These are phyloP conservation scores for Philopedon plagiatum DNA, from an alignment of 2,888 invertebrate species.

Conservation along the genomic window DNA sequence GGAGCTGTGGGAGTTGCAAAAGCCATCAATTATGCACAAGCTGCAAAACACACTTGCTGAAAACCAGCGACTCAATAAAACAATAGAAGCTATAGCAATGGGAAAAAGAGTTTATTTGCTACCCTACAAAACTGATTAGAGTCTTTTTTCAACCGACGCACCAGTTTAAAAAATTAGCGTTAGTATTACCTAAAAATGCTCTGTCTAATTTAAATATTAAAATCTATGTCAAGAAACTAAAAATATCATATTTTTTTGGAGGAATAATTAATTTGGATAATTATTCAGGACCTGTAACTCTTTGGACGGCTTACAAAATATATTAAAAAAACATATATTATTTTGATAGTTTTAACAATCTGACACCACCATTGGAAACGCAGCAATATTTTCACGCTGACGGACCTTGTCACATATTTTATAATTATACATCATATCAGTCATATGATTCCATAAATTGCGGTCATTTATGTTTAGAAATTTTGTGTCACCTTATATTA, in stretches of 20 bases:
- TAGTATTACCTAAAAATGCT: background rate
- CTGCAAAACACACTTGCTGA: conserved; percentile 54
- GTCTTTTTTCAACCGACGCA: too few species aligned
- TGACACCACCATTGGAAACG: background rate
- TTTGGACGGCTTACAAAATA: conserved; percentile 36
- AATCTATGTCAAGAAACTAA: background rate
- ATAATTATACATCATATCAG: conserved; percentile 9
- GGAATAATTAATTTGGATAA: conserved; percentile 34
- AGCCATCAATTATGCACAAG: conserved; percentile 54
- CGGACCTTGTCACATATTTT: background rate
- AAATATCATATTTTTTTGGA: background rate
- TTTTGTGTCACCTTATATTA: conserved; percentile 20
- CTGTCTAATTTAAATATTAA: background rate
- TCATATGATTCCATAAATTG: conserved; percentile 27
- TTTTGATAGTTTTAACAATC: conserved; percentile 18
- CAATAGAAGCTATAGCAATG: conserved; percentile 55
- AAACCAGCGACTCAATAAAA: conserved; percentile 54
- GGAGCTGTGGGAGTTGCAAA: conserved; percentile 54
- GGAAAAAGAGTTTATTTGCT: conserved; percentile 37
- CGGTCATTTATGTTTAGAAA: conserved; percentile 48
- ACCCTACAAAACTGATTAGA: too few species aligned
- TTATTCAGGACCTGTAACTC: conserved; percentile 22
- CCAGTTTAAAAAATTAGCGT: background rate
- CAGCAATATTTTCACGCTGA: background rate
- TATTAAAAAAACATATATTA: background rate